Base-by-base conservation (phyloP, 2,888 invertebrate species). In the Oscheius sp. region DNA sequence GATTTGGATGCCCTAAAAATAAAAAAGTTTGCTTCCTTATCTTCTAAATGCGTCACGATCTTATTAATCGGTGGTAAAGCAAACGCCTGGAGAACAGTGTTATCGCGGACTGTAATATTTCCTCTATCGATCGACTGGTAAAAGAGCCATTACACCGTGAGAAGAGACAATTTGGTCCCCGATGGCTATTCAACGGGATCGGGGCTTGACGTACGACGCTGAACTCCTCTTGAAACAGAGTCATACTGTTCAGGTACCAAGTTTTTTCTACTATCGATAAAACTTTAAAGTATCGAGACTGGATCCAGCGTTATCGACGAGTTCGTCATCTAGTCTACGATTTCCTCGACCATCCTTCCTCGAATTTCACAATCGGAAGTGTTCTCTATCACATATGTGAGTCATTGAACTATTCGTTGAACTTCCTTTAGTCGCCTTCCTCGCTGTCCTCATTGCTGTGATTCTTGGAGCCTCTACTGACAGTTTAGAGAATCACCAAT, bases 281-380 rank as follows among this genome's bases (percentile, higher is more conserved):
- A 7, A 32, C 10, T 68, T 68, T 72, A 13, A 48, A 72, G 71
- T 47, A 51, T 42, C 59, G 62, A 11, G 71, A 62, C 35, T 72
- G 53, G 50, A 60, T 50, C n/a, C 47, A 50, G 32, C 32, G 47
- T 42, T 73, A 73, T 33, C 76, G 77, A 10, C 58, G 70, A 21
- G 59, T 83, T 70, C 80, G 82, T 32, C 68, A 75, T 21, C 73
- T 74, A 62, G 79, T 84, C 35, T 85, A 85, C 70, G 78, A 79
- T 29, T 82, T 84, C 65, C 77, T 85, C 3, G 84, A 85, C 51
- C 81, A 83, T 65, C 82, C 85, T 7, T 60, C 81, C 9, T 53
- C 68, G 21, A 53, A 68, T 55, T 53, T 68, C 35, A 78, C 77
- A 33, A 76, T 81, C 1, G 73, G 81, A 1, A 79, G 78, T 32